Conservation (phyloP, 2,888 invertebrate genomes). For the Polymixis flavicincta region DNA sequence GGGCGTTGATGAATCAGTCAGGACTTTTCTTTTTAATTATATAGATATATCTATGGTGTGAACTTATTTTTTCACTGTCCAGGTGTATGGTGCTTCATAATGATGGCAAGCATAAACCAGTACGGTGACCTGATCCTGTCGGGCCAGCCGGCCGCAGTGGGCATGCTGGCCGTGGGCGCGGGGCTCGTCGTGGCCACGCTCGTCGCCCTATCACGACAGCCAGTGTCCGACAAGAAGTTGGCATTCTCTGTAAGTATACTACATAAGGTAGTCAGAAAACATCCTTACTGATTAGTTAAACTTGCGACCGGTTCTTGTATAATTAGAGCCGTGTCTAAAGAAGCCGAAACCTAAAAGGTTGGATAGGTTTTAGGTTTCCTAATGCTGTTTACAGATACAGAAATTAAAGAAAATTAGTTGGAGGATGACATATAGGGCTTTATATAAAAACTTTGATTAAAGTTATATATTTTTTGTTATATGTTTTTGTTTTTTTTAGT, state of each 20-base stretch:
- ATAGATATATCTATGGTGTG: too few relatives aligned
- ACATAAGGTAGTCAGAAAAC: neutral
- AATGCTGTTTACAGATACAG: neutral
- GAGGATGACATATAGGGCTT: neutral
- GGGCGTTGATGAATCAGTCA: too few relatives aligned
- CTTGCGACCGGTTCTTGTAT: neutral
- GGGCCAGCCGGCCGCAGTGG: conserved; percentile 73
- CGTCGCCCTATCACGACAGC: conserved; percentile 90
- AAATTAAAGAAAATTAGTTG: neutral
- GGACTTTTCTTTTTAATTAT: too few relatives aligned
- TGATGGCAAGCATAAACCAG: conserved; percentile 80
- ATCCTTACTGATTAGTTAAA: neutral
- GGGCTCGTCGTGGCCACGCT: conserved; percentile 85
- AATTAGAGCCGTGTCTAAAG: neutral
- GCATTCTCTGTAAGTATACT: conserved; percentile 91
- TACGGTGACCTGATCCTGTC: conserved; percentile 76
- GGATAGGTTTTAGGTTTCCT: too few relatives aligned
- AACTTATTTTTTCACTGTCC: neutral
- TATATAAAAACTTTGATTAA: too few relatives aligned
- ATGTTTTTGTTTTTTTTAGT: too few relatives aligned
- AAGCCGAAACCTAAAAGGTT: neutral
- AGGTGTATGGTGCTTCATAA: conserved; percentile 84
- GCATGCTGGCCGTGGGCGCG: conserved; percentile 64
- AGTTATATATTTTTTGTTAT: too few relatives aligned
- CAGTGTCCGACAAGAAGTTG: conserved; percentile 91